A percentile compares a stretch with the other conserved stretches of the same genome.
phyloP scores from a whole-genome alignment of 2,113 vertebrate genomes.

The Diphyllodes magnificus region DNA sequence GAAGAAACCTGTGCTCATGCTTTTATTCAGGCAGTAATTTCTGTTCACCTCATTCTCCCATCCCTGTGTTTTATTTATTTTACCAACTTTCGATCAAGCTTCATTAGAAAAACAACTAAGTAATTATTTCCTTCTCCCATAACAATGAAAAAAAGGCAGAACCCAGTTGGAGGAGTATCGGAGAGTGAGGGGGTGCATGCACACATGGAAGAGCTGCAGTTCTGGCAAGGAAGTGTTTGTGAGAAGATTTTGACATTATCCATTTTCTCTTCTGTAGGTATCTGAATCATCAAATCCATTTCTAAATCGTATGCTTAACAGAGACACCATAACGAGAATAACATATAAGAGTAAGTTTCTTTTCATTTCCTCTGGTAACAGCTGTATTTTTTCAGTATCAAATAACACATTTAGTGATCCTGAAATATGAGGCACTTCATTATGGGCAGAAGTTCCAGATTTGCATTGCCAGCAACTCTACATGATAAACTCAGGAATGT shows the following conservation, averaged over 20 bases:
- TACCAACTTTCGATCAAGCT: background rate
- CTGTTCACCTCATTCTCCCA: background rate
- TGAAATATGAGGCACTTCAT: background rate
- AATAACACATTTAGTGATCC: background rate
- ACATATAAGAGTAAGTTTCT: slow-evolving; percentile 97
- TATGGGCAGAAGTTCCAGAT: background rate
- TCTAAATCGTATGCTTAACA: slow-evolving; percentile 98
- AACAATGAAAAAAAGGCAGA: background rate
- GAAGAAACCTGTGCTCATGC: background rate
- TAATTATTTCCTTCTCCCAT: background rate
- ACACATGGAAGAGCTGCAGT: background rate
- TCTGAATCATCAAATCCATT: slow-evolving; percentile 96
- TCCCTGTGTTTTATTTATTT: background rate
- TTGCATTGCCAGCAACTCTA: background rate
- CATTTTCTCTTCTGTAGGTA: slow-evolving; percentile 75
- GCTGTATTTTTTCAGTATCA: background rate
- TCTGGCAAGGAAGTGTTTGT: background rate
- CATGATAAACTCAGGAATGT: background rate
- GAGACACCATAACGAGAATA: slow-evolving; percentile 99
- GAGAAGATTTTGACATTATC: background rate
- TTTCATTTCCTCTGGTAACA: background rate
- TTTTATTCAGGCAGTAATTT: background rate
- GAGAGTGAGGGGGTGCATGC: background rate
- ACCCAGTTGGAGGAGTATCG: background rate
- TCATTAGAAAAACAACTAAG: background rate